Percentiles rank a stretch among this genome's conserved stretches.
Conservation (phyloP, 1,140 invertebrate species). For the Aphis gossypii region DNA sequence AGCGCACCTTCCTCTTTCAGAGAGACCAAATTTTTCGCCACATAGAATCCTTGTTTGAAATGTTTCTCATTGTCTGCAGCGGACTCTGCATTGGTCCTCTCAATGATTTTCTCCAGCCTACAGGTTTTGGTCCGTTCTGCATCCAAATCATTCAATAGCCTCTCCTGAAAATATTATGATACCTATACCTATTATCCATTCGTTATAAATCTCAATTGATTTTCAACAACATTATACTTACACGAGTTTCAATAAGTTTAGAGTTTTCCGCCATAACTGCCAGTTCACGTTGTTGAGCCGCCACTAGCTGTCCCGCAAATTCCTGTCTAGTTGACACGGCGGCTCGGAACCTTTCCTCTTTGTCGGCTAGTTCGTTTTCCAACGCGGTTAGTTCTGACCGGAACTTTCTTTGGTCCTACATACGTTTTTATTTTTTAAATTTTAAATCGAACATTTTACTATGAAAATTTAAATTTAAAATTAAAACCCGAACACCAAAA, state of each 20-base stretch:
- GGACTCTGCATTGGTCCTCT: not conserved
- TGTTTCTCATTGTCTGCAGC: slow-evolving; percentile 30
- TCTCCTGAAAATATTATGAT: not conserved
- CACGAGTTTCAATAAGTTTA: slow-evolving; percentile 10
- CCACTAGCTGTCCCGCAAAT: slow-evolving; percentile 38
- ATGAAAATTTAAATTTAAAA: not conserved
- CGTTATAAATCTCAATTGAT: not conserved
- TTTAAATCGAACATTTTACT: not conserved
- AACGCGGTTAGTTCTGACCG: slow-evolving; percentile 12
- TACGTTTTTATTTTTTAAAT: not conserved
- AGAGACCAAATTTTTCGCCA: slow-evolving; percentile 53
- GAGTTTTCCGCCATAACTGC: slow-evolving; percentile 15
- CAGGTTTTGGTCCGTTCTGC: not conserved
- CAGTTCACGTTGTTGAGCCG: slow-evolving; percentile 26
- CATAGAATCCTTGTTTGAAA: slow-evolving; percentile 52
- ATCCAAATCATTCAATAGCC: slow-evolving; percentile 25
- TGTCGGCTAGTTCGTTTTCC: slow-evolving; percentile 53
- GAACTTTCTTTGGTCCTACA: slow-evolving; percentile 43
- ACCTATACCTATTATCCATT: not conserved
- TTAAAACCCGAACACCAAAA: not conserved
- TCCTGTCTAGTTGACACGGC: slow-evolving; percentile 25
- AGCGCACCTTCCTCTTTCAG: slow-evolving; percentile 58
- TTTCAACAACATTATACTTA: not conserved
- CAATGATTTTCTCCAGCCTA: not conserved
- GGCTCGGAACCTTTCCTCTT: slow-evolving; percentile 53